Percentiles rank a stretch among this genome's conserved stretches.
phyloP scores from a whole-genome alignment of 2,113 vertebrate genomes.

The Tupaia tana region DNA sequence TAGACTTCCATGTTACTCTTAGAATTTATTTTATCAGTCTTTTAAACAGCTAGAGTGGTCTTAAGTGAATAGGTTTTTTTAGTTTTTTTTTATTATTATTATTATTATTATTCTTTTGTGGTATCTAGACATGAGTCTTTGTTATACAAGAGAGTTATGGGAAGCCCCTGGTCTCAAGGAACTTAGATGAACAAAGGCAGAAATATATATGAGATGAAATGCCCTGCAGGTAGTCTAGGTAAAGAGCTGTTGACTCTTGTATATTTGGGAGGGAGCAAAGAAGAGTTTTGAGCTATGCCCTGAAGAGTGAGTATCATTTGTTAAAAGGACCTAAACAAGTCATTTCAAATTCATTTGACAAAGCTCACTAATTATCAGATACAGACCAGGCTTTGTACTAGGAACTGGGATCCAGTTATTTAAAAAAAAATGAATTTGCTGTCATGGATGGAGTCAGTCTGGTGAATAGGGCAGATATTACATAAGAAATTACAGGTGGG shows the following conservation, averaged over 20 bases:
- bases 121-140: background rate
- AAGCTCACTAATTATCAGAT: background rate
- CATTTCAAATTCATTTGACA: background rate
- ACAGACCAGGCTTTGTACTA: background rate
- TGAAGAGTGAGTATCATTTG: background rate
- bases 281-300: background rate
- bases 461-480: background rate
- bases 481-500: background rate
- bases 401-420: background rate
- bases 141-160: background rate
- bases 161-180: background rate
- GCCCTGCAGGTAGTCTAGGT: background rate
- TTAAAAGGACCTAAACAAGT: background rate
- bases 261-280: background rate
- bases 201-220: background rate
- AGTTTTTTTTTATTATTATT: background rate
- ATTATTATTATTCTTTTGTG: background rate
- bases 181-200: background rate
- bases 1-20: background rate
- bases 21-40: conserved; percentile 13
- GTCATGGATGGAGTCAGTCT: background rate
- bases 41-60: background rate
- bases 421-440: background rate
- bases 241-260: background rate
- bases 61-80: background rate